Evolutionary conservation across 2,797 vertebrate genomes (phyloP), one percentile per base, ranked within the genome.

Genomic region (Poeciliopsis gracilis): DNA sequence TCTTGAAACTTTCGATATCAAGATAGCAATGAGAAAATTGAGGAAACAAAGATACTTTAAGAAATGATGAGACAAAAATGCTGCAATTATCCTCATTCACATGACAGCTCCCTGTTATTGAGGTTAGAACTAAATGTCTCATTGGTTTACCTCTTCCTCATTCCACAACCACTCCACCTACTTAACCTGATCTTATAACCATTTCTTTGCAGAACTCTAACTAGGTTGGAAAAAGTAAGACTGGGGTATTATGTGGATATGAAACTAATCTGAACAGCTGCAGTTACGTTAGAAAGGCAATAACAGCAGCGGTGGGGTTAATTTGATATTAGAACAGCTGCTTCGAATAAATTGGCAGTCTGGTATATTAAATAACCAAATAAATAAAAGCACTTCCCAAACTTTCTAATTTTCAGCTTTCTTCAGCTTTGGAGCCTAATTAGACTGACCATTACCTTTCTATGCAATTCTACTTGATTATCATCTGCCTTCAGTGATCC

Each of bases 251-350:
- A 16, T 36, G 41, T 59, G 7, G 28, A 7, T 6, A 18, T 1
- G 2, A n/a, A 10, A 28, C 25, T 30, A 11, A 43, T 43, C 53
- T 45, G 30, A 59, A 53, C 20, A 36, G 41, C n/a, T 75, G 38
- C n/a, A 30, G 73, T 43, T 57, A 45, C 53, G 20, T 8, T 57
- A 74, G 25, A 20, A 43, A 74, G 25, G 25, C 73, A 41, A 11
- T 23, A 57, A 57, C 73, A 74, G 73, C 38, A 28, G 53, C 1
- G 41, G 38, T 1, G 55, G 55, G 55, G 38, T 47, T 63, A 75
- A 75, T 75, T 47, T 63, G 57, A 33, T 23, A 59, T 33, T 20
- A 30, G 43, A 61, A 61, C 73, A 75, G 41, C 41, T 75, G 73
- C 73, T 75, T 45, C 15, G n/a, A 30, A 23, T 10, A 75, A 20